Evolutionary conservation across 2,888 invertebrate species (phyloP).

Genomic region (Meliscaeva auricollis): DNA sequence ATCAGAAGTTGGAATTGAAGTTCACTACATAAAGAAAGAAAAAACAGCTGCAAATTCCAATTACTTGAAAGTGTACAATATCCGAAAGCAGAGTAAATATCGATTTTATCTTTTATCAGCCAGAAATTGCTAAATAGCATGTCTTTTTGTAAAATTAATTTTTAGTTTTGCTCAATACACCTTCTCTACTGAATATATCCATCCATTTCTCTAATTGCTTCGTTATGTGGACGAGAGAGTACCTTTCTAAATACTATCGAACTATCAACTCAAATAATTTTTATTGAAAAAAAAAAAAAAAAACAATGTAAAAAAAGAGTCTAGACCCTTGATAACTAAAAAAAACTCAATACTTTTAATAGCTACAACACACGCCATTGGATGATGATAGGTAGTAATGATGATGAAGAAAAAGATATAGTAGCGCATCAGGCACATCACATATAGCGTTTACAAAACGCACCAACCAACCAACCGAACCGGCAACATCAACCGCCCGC

Average conservation of each 20-base stretch:
- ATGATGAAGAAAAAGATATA: constrained; percentile 43
- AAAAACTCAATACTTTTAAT: constrained; percentile 65
- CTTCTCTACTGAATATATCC: not conserved
- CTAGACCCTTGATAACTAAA: constrained; percentile 62
- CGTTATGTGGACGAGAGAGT: not conserved
- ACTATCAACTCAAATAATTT: no score
- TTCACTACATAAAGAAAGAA: no score
- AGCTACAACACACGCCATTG: constrained; percentile 66
- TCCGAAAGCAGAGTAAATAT: no score
- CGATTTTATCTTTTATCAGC: not conserved
- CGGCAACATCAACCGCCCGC: constrained; percentile 41
- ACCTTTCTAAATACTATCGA: not conserved
- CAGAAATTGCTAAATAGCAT: constrained; percentile 9
- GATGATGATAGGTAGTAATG: constrained; percentile 46
- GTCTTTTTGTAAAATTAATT: not conserved
- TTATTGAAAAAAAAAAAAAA: constrained; percentile 8
- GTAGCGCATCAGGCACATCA: constrained; percentile 8
- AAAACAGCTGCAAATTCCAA: no score
- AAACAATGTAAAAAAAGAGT: constrained; percentile 54
- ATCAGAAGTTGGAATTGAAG: no score
- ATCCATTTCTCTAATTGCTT: constrained; percentile 6
- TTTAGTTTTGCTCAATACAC: not conserved
- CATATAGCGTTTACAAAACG: not conserved
- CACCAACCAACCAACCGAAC: not conserved
- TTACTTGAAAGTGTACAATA: no score